phyloP scores from a whole-genome alignment of 2,888 invertebrate species.

The Apodemia hepburni region DNA sequence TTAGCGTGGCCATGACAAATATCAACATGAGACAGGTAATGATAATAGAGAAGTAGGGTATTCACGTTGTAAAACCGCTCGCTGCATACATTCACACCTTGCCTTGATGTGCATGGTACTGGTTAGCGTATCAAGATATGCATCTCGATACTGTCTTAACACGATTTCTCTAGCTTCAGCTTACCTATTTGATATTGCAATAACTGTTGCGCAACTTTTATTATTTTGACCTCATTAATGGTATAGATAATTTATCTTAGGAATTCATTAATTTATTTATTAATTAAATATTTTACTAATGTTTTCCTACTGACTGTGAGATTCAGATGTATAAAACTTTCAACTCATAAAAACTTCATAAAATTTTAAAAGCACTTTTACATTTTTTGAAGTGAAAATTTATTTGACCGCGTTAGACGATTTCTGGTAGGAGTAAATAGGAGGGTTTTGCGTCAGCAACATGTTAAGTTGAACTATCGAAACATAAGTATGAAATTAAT shows the following conservation, averaged over 20 bases:
- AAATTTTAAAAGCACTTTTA: no score
- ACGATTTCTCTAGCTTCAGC: slow-evolving; percentile 9
- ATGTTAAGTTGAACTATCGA: no score
- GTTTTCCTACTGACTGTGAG: not conserved
- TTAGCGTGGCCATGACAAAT: slow-evolving; percentile 34
- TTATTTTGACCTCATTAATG: slow-evolving; percentile 5
- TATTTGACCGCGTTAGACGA: no score
- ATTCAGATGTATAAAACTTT: no score
- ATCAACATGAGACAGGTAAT: slow-evolving; percentile 26
- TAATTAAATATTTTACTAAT: no score
- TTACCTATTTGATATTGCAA: slow-evolving; percentile 6
- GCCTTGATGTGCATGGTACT: slow-evolving; percentile 19
- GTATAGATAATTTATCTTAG: slow-evolving; percentile 7
- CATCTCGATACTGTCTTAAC: slow-evolving; percentile 14
- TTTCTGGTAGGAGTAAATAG: no score
- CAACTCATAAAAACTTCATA: no score
- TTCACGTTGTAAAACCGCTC: slow-evolving; percentile 33
- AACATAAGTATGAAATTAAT: no score
- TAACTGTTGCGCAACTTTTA: slow-evolving; percentile 9
- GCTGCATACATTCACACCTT: slow-evolving; percentile 38
- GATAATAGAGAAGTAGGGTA: slow-evolving; percentile 35
- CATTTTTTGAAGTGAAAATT: no score
- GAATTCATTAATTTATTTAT: not conserved
- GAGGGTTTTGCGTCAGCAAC: no score
- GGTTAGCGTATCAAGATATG: slow-evolving; percentile 11